These are phyloP conservation scores for Temnopleurus reevesii DNA, from an alignment of 53 echinoderm and acorn worm genomes.

Conservation along the genomic window DNA sequence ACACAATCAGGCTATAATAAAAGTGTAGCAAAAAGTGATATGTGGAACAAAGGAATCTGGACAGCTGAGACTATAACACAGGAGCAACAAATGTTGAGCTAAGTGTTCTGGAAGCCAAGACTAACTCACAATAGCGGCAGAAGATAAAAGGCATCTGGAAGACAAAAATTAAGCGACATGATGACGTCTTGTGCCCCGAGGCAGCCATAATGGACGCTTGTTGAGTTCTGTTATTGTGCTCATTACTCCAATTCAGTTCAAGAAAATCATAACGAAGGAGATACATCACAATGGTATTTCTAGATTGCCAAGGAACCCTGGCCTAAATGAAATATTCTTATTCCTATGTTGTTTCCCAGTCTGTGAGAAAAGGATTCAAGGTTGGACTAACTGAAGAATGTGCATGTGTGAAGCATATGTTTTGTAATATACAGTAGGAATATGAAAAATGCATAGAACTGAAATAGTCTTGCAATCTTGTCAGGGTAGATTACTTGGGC, in stretches of 20 bases:
- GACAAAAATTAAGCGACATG: conserved; percentile 41
- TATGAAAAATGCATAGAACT: not conserved
- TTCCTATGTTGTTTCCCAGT: not conserved
- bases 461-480: not conserved
- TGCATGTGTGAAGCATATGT: conserved; percentile 19
- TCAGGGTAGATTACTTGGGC: not conserved
- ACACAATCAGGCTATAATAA: no score
- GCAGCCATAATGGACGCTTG: conserved; percentile 24
- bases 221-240: conserved; percentile 23
- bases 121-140: conserved; percentile 5
- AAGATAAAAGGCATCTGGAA: conserved; percentile 31
- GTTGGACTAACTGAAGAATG: not conserved
- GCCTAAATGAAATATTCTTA: not conserved
- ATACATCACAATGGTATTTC: not conserved
- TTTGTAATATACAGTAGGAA: not conserved
- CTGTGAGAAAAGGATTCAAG: conserved; percentile 16
- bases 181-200: conserved; percentile 11
- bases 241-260: not conserved
- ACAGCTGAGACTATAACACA: no score
- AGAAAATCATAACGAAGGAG: not conserved
- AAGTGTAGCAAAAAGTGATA: no score
- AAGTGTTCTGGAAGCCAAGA: not conserved
- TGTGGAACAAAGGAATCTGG: no score
- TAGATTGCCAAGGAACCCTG: not conserved
- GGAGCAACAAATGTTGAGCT: not conserved